phyloP scores from a whole-genome alignment of 2,113 vertebrate genomes.

The Colossoma macropomum region DNA sequence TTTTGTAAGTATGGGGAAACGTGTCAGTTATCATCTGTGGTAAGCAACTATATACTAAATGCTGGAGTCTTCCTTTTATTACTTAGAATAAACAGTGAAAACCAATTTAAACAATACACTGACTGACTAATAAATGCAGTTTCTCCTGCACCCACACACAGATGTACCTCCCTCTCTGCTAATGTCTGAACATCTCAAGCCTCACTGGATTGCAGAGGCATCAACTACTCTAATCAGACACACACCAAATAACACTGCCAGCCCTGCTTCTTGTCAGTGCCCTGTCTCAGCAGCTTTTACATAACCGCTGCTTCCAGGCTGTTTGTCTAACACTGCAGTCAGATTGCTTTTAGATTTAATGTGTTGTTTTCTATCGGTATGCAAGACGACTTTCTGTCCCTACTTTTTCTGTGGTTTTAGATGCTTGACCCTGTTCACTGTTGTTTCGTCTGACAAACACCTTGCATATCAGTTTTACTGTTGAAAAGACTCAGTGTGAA shows the following conservation, averaged over 20 bases:
- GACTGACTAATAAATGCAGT: background rate
- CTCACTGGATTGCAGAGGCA: slow-evolving; percentile 5
- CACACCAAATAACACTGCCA: background rate
- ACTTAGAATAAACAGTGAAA: background rate
- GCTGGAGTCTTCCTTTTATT: background rate
- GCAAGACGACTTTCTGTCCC: background rate
- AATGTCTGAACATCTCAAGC: slow-evolving; percentile 1
- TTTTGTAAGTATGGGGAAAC: background rate
- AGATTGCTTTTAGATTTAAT: background rate
- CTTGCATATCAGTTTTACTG: background rate
- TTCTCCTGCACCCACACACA: background rate
- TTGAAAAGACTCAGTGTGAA: background rate
- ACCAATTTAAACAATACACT: background rate
- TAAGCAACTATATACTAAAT: background rate
- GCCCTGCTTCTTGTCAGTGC: slow-evolving; percentile 35
- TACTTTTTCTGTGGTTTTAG: slow-evolving; percentile 64
- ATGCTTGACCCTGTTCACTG: background rate
- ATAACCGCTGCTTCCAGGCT: slow-evolving; percentile 1
- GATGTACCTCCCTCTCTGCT: background rate
- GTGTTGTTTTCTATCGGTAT: background rate
- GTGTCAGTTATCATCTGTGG: background rate
- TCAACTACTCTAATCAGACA: slow-evolving; percentile 17
- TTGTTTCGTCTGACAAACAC: background rate
- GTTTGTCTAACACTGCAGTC: slow-evolving; percentile 15
- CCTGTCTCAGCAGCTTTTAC: slow-evolving; percentile 20